Base-by-base conservation (phyloP, 1,140 invertebrate genomes). In the Aethina tumida region DNA sequence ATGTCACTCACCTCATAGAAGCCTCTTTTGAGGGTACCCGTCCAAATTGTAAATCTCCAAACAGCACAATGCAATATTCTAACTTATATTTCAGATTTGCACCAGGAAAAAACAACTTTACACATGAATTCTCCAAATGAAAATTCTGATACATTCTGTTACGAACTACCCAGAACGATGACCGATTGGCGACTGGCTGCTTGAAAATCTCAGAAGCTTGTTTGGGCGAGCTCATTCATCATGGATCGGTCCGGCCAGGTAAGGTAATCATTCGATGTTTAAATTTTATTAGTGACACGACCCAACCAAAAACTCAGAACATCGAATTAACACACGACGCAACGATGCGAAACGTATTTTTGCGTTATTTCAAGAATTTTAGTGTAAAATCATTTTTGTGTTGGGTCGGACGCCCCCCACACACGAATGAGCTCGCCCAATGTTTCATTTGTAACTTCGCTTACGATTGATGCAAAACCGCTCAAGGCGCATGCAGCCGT, bases 121-220 rank as follows among this genome's bases (percentile, higher is more conserved):
- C 50, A 55, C 48, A 48, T 46, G 47, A 54, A 56, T 60, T 58
- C 49, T 52, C 46, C 45, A 60, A 56, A 53, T 40, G 48, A 51
- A 56, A 60, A 56, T 43, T 58, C 45, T 56, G 55, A 62, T 47
- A 58, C 59, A 62, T 62, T 59, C 52, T 60, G 58, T 56, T 50
- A 42, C 40, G 41, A 53, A 60, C 59, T 49, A 53, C 50, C 45
- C 48, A 40, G 41, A 41, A 50, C 56, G 45, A 43, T 52, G 53
- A 57, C 57, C 56, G 59, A 57, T 53, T 60, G 50, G 53, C 58
- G 59, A 62, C 59, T 62, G 58, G 47, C 56, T 56, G 50, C 45
- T 53, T 47, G 41, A 49, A 50, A 52, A 59, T 60, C 53, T 53
- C 53, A 41, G 52, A 56, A 62, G 59, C 59, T 62, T 62, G 59